Base-by-base conservation (phyloP, 2,113 vertebrate genomes). In the Prolemur simus region DNA sequence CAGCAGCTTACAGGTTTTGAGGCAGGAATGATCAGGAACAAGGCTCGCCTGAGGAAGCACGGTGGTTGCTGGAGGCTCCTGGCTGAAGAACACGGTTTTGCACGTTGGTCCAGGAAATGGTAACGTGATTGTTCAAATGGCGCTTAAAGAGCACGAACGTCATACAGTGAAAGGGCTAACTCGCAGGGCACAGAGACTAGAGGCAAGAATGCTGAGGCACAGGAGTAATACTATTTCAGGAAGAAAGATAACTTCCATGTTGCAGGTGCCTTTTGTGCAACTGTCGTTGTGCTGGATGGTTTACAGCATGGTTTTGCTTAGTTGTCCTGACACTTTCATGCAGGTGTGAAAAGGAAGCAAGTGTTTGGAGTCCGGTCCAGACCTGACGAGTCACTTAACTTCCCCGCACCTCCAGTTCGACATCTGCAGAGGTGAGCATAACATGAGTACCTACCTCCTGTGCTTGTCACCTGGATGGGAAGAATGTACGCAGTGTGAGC, bases 341-440 rank as follows among this genome's bases (percentile, higher is more conserved):
- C 11, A 54, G 39, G 3, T 7, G 2, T 47, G 8, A 2, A 39
- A 17, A 13, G 15, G 32, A 6, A 23, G 34, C 12, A 3, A 9
- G 73, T 0, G 5, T 86, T 37, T 3, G 0, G 14, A 54, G 52
- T 37, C n/a, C n/a, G 5, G 4, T 29, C 11, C 11, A 63, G 11
- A 17, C 60, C n/a, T 32, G 52, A 18, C 2, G 2, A 34, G 14
- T 56, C 3, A 2, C 8, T 14, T 29, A 21, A 11, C 5, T 34
- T 52, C 1, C 20, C 6, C 14, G 1, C 0, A 0, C 49, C 39
- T 77, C 9, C 5, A 3, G 15, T n/a, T 20, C 15, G 32, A 45
- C 25, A 3, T 34, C 34, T 42, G 21, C 10, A 56, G 14, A 49
- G 3, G 47, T 8, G 47, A 1, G 10, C 39, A n/a, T 1, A 23